phyloP scores from a whole-genome alignment of 92 coral and sea anemone genomes.

The Palythoa grandis region DNA sequence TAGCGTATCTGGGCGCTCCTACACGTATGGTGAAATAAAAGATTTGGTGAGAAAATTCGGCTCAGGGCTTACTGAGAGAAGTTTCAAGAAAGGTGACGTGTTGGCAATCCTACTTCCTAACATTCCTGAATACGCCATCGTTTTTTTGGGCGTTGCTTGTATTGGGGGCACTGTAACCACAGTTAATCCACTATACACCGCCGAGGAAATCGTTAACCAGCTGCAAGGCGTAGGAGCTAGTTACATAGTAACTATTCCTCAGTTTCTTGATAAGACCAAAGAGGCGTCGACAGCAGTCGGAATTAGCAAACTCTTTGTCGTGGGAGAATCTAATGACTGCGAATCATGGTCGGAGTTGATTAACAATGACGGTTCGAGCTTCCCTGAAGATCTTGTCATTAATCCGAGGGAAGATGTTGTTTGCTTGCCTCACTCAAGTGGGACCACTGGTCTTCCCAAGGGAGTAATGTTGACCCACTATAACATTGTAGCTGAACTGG shows the following conservation, averaged over 20 bases:
- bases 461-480: conserved; percentile 96
- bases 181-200: conserved; percentile 78
- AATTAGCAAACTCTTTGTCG: conserved; percentile 67
- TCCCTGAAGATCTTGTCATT: conserved; percentile 60
- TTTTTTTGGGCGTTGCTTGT: conserved; percentile 57
- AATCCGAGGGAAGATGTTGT: conserved; percentile 83
- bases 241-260: conserved; percentile 71
- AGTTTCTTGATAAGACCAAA: conserved; percentile 63
- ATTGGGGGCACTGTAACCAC: conserved; percentile 88
- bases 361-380: conserved; percentile 64
- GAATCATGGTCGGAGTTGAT: conserved; percentile 66
- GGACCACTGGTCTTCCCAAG: conserved; percentile 90
- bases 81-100: conserved; percentile 87
- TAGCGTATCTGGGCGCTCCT: conserved; percentile 64
- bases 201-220: conserved; percentile 70
- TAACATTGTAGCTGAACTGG: conserved; percentile 74
- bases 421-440: conserved; percentile 87
- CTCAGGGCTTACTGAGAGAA: conserved; percentile 77
- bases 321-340: conserved; percentile 88
- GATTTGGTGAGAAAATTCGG: conserved; percentile 57
- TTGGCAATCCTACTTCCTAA: conserved; percentile 77
- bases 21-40: conserved; percentile 68
- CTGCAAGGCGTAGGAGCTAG: conserved; percentile 67
- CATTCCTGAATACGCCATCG: conserved; percentile 76
- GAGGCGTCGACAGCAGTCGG: conserved; percentile 67